Percentiles rank a stretch among this genome's conserved stretches.
Evolutionary conservation across 2,797 vertebrate genomes (phyloP).

Genomic region (Clarias fuscus): DNA sequence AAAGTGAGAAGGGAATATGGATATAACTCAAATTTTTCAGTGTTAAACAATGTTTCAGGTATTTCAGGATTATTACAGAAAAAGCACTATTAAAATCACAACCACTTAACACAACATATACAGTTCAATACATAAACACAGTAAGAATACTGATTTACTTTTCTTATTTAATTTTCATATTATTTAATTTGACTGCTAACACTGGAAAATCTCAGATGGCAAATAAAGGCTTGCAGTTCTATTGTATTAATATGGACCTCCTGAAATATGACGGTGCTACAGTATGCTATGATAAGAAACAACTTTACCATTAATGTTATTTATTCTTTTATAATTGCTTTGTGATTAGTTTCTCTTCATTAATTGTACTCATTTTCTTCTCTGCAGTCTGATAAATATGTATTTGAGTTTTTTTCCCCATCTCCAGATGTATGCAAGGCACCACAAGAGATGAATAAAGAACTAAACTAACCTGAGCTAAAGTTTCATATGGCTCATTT

Average conservation of each 20-base stretch:
- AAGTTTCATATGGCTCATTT: conserved; percentile 12
- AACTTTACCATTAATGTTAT: conserved; percentile 63
- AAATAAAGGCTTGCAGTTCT: conserved; percentile 51
- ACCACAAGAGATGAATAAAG: conserved; percentile 30
- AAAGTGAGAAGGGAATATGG: not conserved
- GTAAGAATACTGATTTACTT: conserved; percentile 56
- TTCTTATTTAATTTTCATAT: conserved; percentile 61
- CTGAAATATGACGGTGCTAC: conserved; percentile 51
- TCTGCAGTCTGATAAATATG: conserved; percentile 41
- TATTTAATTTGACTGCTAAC: conserved; percentile 73
- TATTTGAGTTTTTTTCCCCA: not conserved
- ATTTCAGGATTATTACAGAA: conserved; percentile 26
- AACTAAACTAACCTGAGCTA: conserved; percentile 23
- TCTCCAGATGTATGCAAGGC: conserved; percentile 39
- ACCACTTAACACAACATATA: conserved; percentile 36
- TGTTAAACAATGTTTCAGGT: not conserved
- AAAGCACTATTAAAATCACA: conserved; percentile 32
- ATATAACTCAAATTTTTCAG: not conserved
- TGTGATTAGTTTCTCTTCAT: conserved; percentile 41
- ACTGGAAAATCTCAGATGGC: conserved; percentile 70
- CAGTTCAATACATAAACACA: conserved; percentile 45
- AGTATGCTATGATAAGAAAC: conserved; percentile 39
- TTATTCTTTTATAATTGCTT: conserved; percentile 69
- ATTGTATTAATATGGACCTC: conserved; percentile 44
- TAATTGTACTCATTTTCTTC: conserved; percentile 19